Conservation (phyloP, 2,888 invertebrate genomes). For the Himalopsyche kuldschensis region DNA sequence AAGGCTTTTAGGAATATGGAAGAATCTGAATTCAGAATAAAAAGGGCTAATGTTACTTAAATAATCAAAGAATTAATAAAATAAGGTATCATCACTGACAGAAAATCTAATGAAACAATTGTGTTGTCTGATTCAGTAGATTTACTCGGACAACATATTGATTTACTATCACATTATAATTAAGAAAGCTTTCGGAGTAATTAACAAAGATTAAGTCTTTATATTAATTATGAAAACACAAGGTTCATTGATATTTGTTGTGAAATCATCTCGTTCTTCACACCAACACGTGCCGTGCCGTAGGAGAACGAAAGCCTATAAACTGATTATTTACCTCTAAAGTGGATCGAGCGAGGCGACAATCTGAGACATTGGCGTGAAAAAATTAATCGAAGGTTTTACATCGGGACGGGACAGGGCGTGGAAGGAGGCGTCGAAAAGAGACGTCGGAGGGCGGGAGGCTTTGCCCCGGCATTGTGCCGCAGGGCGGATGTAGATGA, state of each 20-base stretch:
- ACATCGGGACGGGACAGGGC: not conserved
- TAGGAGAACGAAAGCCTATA: not conserved
- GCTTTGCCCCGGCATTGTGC: slow-evolving; percentile 25
- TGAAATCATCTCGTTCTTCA: not conserved
- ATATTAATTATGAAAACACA: not conserved
- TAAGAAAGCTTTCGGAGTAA: not conserved
- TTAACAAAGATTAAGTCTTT: not conserved
- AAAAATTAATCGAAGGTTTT: slow-evolving; percentile 31
- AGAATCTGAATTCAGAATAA: no score
- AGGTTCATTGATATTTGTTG: not conserved
- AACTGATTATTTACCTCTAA: slow-evolving; percentile 2
- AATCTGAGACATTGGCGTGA: slow-evolving; percentile 20
- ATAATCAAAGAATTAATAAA: no score
- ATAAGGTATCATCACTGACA: no score
- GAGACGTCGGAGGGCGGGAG: slow-evolving; percentile 14
- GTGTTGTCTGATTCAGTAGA: no score
- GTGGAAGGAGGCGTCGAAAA: slow-evolving; percentile 7
- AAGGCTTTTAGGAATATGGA: no score
- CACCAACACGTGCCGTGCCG: slow-evolving; percentile 2
- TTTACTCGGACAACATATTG: not conserved
- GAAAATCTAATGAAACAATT: no score
- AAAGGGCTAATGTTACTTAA: no score
- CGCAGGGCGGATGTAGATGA: slow-evolving; percentile 52
- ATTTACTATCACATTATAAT: not conserved
- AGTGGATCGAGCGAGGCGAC: slow-evolving; percentile 5